Base-by-base conservation (phyloP, 2,113 vertebrate species). In the Leptobrachium leishanense region DNA sequence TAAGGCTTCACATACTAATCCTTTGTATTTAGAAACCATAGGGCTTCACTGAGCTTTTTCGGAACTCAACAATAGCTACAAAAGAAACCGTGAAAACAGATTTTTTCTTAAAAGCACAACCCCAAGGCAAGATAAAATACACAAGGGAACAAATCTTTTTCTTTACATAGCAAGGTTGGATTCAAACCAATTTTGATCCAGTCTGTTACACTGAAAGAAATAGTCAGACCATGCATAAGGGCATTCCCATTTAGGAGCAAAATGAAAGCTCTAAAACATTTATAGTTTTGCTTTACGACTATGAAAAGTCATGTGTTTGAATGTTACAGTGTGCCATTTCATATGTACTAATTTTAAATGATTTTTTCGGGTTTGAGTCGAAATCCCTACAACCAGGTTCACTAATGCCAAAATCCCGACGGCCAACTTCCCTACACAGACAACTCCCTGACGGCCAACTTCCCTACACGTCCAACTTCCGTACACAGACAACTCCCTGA, bases 1-100 rank as follows among this genome's bases (percentile, higher is more conserved):
- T 31, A 41, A 76, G 68, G 57, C 69, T 72, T 72, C 44, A 72
- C 68, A 79, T 72, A 72, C 46, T 73, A 54, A 66, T 67, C 62
- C 70, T 74, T 72, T 79, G 76, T 79, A 79, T n/a, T 71, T 53
- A 54, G 66, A 72, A 79, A 79, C 68, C 76, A 79, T 70, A 20
- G 39, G 31, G 44, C 59, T 72, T 66, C 62, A 72, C 15, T 79
- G 39, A 68, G 74, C 74, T 76, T 6, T 76, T 68, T 68, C 67
- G 64, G 46, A 66, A 62, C 40, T 43, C 69, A 66, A 79, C 62
- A 72, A 79, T 72, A 72, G 69, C 68, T 72, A 72, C 68, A 79
- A 66, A 76, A 72, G 77, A 66, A 20, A 40, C 44, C 4, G 6
- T 79, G 77, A 79, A 79, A 50, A 65, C 65, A 73, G 77, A 68